Evolutionary conservation across 2,888 invertebrate genomes (phyloP), one percentile per base, ranked within the genome.

Genomic region (Polyommatus icarus): DNA sequence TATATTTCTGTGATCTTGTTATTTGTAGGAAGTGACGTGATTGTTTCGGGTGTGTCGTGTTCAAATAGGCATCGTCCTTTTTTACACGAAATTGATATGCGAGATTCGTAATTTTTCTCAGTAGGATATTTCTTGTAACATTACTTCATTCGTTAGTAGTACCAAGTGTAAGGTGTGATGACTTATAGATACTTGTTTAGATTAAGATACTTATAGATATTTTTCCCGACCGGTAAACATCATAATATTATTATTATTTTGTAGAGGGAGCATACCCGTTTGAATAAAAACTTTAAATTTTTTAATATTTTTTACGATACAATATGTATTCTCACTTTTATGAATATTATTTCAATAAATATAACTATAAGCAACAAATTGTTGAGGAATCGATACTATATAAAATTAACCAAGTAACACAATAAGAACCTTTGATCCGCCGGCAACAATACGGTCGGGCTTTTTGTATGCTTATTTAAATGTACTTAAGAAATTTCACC

Each of bases 401-500:
- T 50, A 50, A 50, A 54, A 75, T 75, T 50, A 15, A 75, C 29
- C 7, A 29, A 29, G 50, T 75, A 54, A 54, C 46, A 46, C 50
- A 75, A 75, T n/a, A 75, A 54, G 18, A 1, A 75, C 50, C 50
- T 75, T 54, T 75, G 50, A 75, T 54, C 75, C 18, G 18, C 54
- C 57, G 40, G 18, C 59, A 57, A 77, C 72, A 77, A 72, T 77
- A 72, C 71, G 57, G 20, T n/a, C 36, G 18, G 77, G 71, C 83
- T 80, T 83, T 84, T 86, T 91, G 89, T 93, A 92, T 93, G 90
- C 88, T 87, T 92, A 91, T 93, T 83, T 92, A 93, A 93, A 93
- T 93, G 91, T 91, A 90, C 92, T 91, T 91, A 90, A 89, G 88
- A 89, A 91, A 89, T 92, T 91, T 91, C 88, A 88, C 88, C 91